Evolutionary conservation across 2,113 vertebrate species (phyloP), one percentile per base, ranked within the genome.

Genomic region (Brachionichthys hirsutus): DNA sequence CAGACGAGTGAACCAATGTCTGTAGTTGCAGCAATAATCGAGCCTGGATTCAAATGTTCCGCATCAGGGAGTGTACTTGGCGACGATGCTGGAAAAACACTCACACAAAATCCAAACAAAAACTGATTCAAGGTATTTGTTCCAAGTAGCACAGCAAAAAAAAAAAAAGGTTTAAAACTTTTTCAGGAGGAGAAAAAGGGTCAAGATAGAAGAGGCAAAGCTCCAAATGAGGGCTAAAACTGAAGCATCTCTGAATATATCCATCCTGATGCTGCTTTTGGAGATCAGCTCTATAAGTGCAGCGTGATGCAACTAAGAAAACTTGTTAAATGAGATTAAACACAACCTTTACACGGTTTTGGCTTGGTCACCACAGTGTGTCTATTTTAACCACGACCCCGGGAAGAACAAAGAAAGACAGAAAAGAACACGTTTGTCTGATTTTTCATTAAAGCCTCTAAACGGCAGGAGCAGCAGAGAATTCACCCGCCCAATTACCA

Each of bases 371-470:
- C 8, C 24, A 30, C 24, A 30, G 24, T 30, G 24, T 30, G 24
- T 30, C 24, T 30, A 30, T 8, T 3, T 30, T 30, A 30, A 6
- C 24, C 24, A 30, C 24, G 4, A 30, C 24, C 24, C 8, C 5
- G 24, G 8, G 24, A 9, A 43, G 17, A 57, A 18, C 47, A 8
- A 59, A 20, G 38, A 47, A 22, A 42, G 63, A 71, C n/a, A 70
- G 52, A 0, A 0, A 51, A 12, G 38, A 17, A 61, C 38, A 40
- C 62, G 38, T n/a, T 34, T 42, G 16, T 57, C 45, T 18, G 47
- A 60, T 63, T 66, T 70, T 77, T 70, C 70, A 84, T 77, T 62
- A 75, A 71, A 66, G 50, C 58, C 42, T 62, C 71, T 69, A 72
- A 78, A 78, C 54, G 17, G 52, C 42, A 46, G 58, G 41, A 18